Conservation (phyloP, 2,797 vertebrate genomes). For the Okamejei kenojei region DNA sequence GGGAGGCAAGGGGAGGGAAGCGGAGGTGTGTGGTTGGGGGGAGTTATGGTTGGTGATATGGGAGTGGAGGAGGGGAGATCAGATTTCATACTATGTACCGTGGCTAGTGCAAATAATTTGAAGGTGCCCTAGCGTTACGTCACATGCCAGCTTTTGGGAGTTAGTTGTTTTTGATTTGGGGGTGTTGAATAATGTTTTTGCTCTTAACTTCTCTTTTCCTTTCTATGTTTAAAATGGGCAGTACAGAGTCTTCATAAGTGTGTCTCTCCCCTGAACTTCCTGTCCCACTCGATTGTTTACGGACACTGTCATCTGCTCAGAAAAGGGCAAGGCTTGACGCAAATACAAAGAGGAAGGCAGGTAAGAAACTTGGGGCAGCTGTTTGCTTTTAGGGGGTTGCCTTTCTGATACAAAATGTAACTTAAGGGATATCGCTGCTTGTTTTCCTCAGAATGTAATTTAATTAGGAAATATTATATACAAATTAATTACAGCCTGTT, state of each 20-base stretch:
- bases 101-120: neutral
- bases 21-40: too few relatives aligned
- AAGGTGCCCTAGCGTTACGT: neutral
- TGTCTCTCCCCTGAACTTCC: too few relatives aligned
- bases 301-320: neutral
- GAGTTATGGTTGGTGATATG: too few relatives aligned
- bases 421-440: neutral
- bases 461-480: neutral
- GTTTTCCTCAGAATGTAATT: neutral
- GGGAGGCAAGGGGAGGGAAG: too few relatives aligned
- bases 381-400: neutral
- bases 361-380: neutral
- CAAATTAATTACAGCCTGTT: neutral
- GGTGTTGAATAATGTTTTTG: neutral
- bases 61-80: neutral
- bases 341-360: neutral
- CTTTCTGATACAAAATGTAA: constrained; percentile 9
- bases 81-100: neutral
- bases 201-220: neutral
- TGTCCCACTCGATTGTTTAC: neutral
- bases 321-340: neutral
- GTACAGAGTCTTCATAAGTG: neutral
- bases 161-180: neutral
- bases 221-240: neutral
- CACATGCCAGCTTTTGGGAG: neutral